Evolutionary conservation across 2,113 vertebrate genomes (phyloP).

Genomic region (Vicugna pacos): DNA sequence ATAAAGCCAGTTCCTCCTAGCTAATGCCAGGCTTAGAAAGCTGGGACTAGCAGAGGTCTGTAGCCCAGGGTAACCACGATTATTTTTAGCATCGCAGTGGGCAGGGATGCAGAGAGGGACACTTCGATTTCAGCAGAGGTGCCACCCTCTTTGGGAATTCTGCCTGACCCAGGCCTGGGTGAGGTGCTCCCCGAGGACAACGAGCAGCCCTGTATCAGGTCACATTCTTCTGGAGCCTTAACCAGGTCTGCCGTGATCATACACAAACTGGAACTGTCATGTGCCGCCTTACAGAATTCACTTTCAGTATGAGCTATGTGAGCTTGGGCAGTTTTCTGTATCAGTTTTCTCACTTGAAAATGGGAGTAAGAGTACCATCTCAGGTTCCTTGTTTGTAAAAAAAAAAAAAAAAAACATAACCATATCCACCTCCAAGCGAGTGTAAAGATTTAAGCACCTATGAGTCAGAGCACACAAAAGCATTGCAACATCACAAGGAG

Average conservation of each 20-base stretch:
- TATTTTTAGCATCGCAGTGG: background rate
- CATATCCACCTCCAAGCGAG: background rate
- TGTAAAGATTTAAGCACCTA: background rate
- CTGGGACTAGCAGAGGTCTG: background rate
- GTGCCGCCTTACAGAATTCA: background rate
- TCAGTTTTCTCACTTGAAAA: conserved; percentile 31
- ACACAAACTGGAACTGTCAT: background rate
- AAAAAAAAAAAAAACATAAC: background rate
- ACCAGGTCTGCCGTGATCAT: background rate
- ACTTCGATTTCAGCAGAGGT: background rate
- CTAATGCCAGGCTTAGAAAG: background rate
- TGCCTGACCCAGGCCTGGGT: background rate
- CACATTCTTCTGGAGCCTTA: background rate
- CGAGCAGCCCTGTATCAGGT: background rate
- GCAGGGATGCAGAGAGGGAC: background rate
- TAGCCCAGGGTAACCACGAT: background rate
- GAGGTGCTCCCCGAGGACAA: background rate
- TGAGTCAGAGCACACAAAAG: background rate
- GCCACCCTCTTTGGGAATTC: background rate
- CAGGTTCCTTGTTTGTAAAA: background rate
- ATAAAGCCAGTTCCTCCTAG: conserved; percentile 34
- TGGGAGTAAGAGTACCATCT: background rate
- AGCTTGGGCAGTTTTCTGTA: background rate
- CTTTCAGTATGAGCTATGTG: background rate
- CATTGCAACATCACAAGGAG: background rate